A percentile compares a stretch with the other conserved stretches of the same genome.
phyloP scores from a whole-genome alignment of 2,888 invertebrate genomes.

The Sesia bembeciformis region DNA sequence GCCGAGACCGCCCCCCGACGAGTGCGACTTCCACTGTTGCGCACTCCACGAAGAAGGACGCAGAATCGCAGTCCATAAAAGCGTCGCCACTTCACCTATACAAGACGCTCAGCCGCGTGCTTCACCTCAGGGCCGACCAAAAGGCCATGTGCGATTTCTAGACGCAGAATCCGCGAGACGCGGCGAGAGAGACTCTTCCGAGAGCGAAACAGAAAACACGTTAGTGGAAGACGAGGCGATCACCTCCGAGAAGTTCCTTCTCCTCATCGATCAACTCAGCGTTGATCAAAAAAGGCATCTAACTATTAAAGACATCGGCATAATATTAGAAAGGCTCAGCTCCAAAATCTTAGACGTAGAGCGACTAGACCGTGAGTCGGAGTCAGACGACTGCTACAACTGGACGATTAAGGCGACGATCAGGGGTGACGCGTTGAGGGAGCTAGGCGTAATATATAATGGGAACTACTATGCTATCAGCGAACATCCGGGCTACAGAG shows the following conservation, averaged over 20 bases:
- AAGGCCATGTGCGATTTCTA: slow-evolving; percentile 90
- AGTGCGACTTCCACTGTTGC: slow-evolving; percentile 97
- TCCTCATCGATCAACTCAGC: slow-evolving; percentile 93
- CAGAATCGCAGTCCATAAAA: slow-evolving; percentile 92
- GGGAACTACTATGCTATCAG: slow-evolving; percentile 96
- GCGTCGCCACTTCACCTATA: slow-evolving; percentile 93
- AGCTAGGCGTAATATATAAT: slow-evolving; percentile 95
- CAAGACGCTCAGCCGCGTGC: slow-evolving; percentile 83
- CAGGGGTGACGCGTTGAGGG: slow-evolving; percentile 90
- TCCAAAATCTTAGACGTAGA: slow-evolving; percentile 96
- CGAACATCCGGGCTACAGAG: slow-evolving; percentile 95
- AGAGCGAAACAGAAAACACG: slow-evolving; percentile 94
- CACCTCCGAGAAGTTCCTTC: slow-evolving; percentile 92
- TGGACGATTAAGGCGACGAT: slow-evolving; percentile 98
- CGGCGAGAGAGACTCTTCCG: slow-evolving; percentile 89
- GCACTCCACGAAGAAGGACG: slow-evolving; percentile 94
- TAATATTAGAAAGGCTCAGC: slow-evolving; percentile 92
- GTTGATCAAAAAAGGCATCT: slow-evolving; percentile 94
- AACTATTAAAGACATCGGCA: slow-evolving; percentile 95
- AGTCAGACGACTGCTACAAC: slow-evolving; percentile 95
- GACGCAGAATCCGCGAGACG: slow-evolving; percentile 80
- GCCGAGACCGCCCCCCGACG: slow-evolving; percentile 78
- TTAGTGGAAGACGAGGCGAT: slow-evolving; percentile 93
- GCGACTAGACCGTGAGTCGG: slow-evolving; percentile 91
- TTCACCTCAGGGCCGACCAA: slow-evolving; percentile 79